Evolutionary conservation across 1,140 invertebrate genomes (phyloP), one percentile per base, ranked within the genome.

Genomic region (Drosophila lowei): DNA sequence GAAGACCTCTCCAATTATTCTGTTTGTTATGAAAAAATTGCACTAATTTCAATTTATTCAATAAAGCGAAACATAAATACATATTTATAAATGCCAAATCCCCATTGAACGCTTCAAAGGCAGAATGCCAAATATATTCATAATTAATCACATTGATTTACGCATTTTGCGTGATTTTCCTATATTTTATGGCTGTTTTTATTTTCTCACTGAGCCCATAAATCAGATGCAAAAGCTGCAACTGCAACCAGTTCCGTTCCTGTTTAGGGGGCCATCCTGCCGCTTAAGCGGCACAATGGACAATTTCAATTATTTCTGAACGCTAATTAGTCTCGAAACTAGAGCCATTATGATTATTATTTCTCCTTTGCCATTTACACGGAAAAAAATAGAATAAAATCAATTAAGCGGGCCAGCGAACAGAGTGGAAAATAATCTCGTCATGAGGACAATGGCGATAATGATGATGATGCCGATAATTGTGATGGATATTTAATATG

Each of bases 401-500:
- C 79, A 79, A 84, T 84, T 84, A 84, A 61, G 52, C 48, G 46
- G 53, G 11, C 62, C 73, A 62, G 30, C 42, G 54, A 25, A 55
- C 62, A 52, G 34, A 38, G 67, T 61, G 52, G 62, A 56, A 56
- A 68, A 79, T 71, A 79, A 79, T 75, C 72, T 59, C 52, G 42
- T 21, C 44, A 43, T 43, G 34, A 25, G 50, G 18, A 13, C 48
- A 46, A 21, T 52, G 38, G 42, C 18, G n/a, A 34, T 34, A 50
- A 25, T 52, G 38, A 46, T 28, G n/a, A 28, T 58, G 49, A 38
- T 57, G 49, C 44, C 53, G 60, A 62, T 60, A 43, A 77, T 66
- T 48, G 41, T 83, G 72, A 85, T 80, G 78, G 65, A 88, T 81
- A 75, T 88, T 77, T 86, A 49, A 86, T 75, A 48, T 75, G 74